Conservation (phyloP, 35 echinoderm and acorn worm species). For the Diadema setosum region DNA sequence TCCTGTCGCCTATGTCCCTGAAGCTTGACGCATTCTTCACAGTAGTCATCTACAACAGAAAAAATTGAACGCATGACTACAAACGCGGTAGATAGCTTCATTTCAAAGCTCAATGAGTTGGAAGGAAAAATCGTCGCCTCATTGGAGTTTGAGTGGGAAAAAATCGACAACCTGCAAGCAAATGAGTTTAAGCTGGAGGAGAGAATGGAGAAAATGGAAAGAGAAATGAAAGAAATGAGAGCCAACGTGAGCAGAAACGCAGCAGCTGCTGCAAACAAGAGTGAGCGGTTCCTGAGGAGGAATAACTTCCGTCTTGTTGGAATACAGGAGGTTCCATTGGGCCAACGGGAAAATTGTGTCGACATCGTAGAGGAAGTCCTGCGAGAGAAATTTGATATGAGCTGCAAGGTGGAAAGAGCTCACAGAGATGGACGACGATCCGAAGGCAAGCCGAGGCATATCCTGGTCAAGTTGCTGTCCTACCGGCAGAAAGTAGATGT, state of each 20-base stretch:
- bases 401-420: slow-evolving; percentile 4
- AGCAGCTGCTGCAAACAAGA: neutral
- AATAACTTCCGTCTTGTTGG: neutral
- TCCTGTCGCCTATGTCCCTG: no score
- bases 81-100: neutral
- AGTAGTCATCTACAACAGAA: no score
- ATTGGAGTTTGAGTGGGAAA: neutral
- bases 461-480: slow-evolving; percentile 13
- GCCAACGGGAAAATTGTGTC: neutral
- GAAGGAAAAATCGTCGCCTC: neutral
- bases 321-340: neutral
- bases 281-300: no score
- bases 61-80: neutral
- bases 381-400: neutral
- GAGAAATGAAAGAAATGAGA: neutral
- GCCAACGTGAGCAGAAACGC: neutral
- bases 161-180: no score
- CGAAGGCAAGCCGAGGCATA: neutral
- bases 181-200: neutral
- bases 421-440: slow-evolving; percentile 14
- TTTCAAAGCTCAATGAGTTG: neutral
- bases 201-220: neutral
- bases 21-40: no score
- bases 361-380: neutral
- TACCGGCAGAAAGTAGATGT: slow-evolving; percentile 37